Evolutionary conservation across 2,113 vertebrate genomes (phyloP), one percentile per base, ranked within the genome.

Genomic region (Euleptes europaea): DNA sequence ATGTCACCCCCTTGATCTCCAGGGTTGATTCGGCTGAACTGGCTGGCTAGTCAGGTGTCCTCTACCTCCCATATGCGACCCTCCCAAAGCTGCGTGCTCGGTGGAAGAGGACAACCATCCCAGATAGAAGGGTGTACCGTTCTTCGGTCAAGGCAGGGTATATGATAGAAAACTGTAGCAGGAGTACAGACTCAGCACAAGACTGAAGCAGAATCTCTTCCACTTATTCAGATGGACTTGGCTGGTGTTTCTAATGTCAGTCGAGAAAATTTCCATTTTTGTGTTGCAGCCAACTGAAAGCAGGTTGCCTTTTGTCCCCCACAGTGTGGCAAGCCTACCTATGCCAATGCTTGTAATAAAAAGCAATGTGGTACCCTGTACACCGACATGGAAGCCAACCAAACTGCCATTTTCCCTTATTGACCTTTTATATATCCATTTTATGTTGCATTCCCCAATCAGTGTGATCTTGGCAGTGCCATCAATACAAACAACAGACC

Each of bases 371-470:
- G 88, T 83, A 88, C 44, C 78, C 82, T 82, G 76, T 78, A 69
- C 69, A 83, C 88, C 89, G 86, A 82, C 83, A 87, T 89, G 90
- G 77, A 89, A 91, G 79, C 87, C 86, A 88, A 79, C 81, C 4
- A 85, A 84, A 78, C 73, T 70, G 87, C 75, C 74, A 88, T 91
- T 93, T 93, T 90, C 90, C 84, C 57, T 92, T 93, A 92, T 85
- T 94, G 93, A 93, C 91, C 92, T 95, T 93, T 87, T 90, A 91
- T 72, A 76, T 86, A 92, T 82, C 67, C n/a, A 93, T 89, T 74
- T 63, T 87, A 86, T 82, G 88, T 71, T 65, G 15, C 40, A 90
- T 84, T 84, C 90, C 72, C 80, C 78, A 92, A 91, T 94, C 83
- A 92, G 88, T 91, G 89, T 74, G 86, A 92, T 94, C 84, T 91